These are phyloP conservation scores for Tryphoninae sp. DNA, from an alignment of 2,888 invertebrate species.

Conservation along the genomic window DNA sequence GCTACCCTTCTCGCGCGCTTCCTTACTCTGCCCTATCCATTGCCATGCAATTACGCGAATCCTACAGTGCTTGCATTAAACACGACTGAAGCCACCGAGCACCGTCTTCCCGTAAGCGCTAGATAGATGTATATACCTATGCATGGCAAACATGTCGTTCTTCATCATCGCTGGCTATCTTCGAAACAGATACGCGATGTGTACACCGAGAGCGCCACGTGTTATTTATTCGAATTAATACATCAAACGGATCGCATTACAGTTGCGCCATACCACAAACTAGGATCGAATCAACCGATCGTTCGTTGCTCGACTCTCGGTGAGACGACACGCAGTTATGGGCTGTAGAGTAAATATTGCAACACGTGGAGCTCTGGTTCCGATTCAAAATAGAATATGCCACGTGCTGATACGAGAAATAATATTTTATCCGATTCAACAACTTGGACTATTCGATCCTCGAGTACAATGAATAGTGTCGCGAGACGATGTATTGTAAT, in stretches of 20 bases:
- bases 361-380: neutral
- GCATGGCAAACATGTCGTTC: slow-evolving; percentile 28
- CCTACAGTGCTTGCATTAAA: slow-evolving; percentile 60
- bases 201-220: slow-evolving; percentile 30
- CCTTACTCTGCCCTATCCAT: slow-evolving; percentile 62
- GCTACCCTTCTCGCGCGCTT: neutral
- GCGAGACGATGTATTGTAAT: neutral
- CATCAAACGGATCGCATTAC: slow-evolving; percentile 64
- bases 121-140: slow-evolving; percentile 5
- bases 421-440: slow-evolving; percentile 37
- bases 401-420: neutral
- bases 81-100: slow-evolving; percentile 53
- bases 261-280: slow-evolving; percentile 51
- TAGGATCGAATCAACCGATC: slow-evolving; percentile 59
- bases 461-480: too few species aligned
- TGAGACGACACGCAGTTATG: too few species aligned
- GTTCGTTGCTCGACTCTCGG: slow-evolving; percentile 8
- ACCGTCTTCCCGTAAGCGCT: neutral
- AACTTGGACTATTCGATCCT: neutral
- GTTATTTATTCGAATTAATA: slow-evolving; percentile 60
- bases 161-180: slow-evolving; percentile 19
- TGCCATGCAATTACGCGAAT: slow-evolving; percentile 70
- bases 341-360: too few species aligned
- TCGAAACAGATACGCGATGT: slow-evolving; percentile 37
- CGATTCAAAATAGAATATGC: neutral